phyloP scores from a whole-genome alignment of 37 sponge, comb jelly and placozoan genomes.

The Beroe ovata region DNA sequence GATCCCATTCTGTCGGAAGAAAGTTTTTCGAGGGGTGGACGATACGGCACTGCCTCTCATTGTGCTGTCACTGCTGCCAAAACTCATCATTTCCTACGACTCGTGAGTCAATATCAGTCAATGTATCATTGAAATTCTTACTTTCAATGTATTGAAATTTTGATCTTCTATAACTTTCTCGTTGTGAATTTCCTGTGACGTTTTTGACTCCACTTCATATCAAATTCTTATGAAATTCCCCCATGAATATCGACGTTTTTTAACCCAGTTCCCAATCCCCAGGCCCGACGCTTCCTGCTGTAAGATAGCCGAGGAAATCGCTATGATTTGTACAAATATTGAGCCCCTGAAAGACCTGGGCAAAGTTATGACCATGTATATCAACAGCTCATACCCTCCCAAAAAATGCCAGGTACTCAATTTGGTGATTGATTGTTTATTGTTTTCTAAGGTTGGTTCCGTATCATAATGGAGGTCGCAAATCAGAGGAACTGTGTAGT shows the following conservation, averaged over 20 bases:
- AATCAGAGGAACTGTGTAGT: too few relatives aligned
- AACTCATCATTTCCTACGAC: constrained; percentile 37
- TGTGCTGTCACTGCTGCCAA: constrained; percentile 46
- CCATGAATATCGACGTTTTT: too few relatives aligned
- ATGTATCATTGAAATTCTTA: too few relatives aligned
- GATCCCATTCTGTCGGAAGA: constrained; percentile 36
- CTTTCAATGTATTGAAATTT: too few relatives aligned
- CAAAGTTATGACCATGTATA: constrained; percentile 48
- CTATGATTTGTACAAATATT: neutral
- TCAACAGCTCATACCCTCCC: neutral
- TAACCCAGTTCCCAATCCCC: too few relatives aligned
- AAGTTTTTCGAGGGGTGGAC: constrained; percentile 24
- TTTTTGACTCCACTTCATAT: too few relatives aligned
- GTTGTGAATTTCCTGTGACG: too few relatives aligned
- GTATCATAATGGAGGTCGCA: too few relatives aligned
- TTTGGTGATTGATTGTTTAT: neutral
- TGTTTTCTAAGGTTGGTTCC: too few relatives aligned
- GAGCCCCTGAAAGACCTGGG: constrained; percentile 6
- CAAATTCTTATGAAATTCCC: too few relatives aligned
- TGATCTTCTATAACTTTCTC: too few relatives aligned
- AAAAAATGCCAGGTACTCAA: constrained; percentile 25
- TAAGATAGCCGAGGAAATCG: constrained; percentile 19
- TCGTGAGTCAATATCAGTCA: constrained; percentile 15
- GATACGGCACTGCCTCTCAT: constrained; percentile 52
- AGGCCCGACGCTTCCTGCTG: constrained; percentile 43